phyloP scores from a whole-genome alignment of 1,140 invertebrate species.

The Campoletis sonorensis region DNA sequence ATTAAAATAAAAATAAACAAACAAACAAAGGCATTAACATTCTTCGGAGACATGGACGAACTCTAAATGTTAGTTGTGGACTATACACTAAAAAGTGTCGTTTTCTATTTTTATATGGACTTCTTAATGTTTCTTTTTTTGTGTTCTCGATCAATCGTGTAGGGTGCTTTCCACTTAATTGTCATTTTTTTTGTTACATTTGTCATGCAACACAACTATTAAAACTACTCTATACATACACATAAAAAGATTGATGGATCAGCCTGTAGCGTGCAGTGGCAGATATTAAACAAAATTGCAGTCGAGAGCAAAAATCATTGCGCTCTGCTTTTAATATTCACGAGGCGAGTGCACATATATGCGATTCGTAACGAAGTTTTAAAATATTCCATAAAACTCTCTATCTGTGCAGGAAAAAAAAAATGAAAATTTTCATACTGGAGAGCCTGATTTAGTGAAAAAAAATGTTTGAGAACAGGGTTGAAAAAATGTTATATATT shows the following conservation, averaged over 20 bases:
- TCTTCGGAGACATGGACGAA: neutral
- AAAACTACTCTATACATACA: conserved; percentile 2
- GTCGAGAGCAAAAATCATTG: conserved; percentile 2
- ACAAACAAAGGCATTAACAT: neutral
- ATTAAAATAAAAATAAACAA: too few relatives aligned
- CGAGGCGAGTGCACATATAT: neutral
- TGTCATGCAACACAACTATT: conserved; percentile 61
- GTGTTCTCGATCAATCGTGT: conserved; percentile 47
- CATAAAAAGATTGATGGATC: conserved; percentile 20
- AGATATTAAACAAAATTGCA: conserved; percentile 32
- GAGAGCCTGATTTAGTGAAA: too few relatives aligned
- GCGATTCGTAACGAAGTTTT: too few relatives aligned
- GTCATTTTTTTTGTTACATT: conserved; percentile 26
- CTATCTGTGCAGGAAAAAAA: neutral
- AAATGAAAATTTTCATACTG: neutral
- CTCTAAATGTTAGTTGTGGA: conserved; percentile 4
- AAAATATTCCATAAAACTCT: too few relatives aligned
- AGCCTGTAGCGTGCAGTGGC: conserved; percentile 43
- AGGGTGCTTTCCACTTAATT: conserved; percentile 56
- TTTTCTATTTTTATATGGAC: neutral
- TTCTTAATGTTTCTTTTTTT: neutral
- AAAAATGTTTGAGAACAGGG: too few relatives aligned
- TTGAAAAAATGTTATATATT: too few relatives aligned
- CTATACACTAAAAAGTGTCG: neutral
- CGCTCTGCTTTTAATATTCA: neutral